A percentile compares a stretch with the other conserved stretches of the same genome.
phyloP scores from a whole-genome alignment of 2,113 vertebrate species.

The Neofelis nebulosa region DNA sequence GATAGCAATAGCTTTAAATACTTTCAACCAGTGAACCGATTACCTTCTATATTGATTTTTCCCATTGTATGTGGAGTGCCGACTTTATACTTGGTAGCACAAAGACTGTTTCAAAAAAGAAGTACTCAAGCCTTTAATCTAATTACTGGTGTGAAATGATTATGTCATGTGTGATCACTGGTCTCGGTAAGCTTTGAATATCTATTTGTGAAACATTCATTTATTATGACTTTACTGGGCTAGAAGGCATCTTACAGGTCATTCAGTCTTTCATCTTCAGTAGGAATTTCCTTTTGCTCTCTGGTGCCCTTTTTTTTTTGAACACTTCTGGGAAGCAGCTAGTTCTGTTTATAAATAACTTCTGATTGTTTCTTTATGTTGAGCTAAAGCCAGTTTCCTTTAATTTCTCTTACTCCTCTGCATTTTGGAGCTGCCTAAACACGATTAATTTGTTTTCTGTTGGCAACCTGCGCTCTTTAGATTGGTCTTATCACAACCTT shows the following conservation, averaged over 20 bases:
- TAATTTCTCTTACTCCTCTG: neutral
- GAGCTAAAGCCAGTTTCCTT: conserved; percentile 6
- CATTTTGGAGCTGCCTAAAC: neutral
- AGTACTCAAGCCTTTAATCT: neutral
- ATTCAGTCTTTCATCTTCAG: conserved; percentile 12
- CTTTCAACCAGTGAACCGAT: neutral
- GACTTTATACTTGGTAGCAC: neutral
- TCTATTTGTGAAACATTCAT: neutral
- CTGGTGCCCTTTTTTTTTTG: neutral
- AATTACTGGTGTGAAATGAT: neutral
- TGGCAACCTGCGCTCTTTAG: neutral
- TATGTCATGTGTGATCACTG: neutral
- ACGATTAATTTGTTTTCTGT: neutral
- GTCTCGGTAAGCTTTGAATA: neutral
- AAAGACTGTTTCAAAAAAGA: neutral
- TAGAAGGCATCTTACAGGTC: neutral
- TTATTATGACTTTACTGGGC: neutral
- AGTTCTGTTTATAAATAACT: conserved; percentile 12
- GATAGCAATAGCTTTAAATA: neutral
- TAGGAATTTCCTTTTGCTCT: neutral
- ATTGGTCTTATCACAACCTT: neutral
- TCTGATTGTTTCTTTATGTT: conserved; percentile 38
- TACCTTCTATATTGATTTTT: neutral
- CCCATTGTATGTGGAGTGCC: neutral
- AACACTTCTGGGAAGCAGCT: conserved; percentile 1